Conservation (phyloP, 1,140 invertebrate species). For the Ylistrum balloti region DNA sequence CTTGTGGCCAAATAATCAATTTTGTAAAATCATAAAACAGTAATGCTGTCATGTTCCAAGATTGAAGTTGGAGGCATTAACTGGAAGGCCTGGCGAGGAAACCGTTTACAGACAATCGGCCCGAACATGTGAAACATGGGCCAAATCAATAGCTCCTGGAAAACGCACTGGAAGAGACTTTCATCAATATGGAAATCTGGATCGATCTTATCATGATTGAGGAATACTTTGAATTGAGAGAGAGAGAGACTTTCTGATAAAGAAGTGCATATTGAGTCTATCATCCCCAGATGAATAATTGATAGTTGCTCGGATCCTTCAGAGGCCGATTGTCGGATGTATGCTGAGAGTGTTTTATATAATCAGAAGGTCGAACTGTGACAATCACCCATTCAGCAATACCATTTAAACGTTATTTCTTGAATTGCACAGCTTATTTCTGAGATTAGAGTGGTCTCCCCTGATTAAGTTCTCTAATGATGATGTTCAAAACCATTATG, state of each 20-base stretch:
- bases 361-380: too few relatives aligned
- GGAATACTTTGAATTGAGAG: neutral
- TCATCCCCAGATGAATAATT: neutral
- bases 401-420: too few relatives aligned
- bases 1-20: constrained; percentile 33
- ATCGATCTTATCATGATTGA: constrained; percentile 27
- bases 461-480: too few relatives aligned
- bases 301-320: neutral
- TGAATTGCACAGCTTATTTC: too few relatives aligned
- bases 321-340: too few relatives aligned
- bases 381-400: too few relatives aligned
- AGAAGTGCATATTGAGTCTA: neutral
- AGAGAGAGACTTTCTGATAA: neutral
- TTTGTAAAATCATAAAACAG: constrained; percentile 28
- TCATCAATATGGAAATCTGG: neutral
- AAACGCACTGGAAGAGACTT: neutral
- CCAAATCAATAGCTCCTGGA: neutral
- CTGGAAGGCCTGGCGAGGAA: neutral
- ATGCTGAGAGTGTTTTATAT: too few relatives aligned
- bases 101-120: neutral
- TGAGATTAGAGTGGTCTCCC: too few relatives aligned
- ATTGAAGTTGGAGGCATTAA: constrained; percentile 25
- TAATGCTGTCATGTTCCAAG: constrained; percentile 38
- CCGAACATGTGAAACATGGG: too few relatives aligned
- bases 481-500: too few relatives aligned